Evolutionary conservation across 1,140 invertebrate genomes (phyloP).

Genomic region (Nephila pilipes): DNA sequence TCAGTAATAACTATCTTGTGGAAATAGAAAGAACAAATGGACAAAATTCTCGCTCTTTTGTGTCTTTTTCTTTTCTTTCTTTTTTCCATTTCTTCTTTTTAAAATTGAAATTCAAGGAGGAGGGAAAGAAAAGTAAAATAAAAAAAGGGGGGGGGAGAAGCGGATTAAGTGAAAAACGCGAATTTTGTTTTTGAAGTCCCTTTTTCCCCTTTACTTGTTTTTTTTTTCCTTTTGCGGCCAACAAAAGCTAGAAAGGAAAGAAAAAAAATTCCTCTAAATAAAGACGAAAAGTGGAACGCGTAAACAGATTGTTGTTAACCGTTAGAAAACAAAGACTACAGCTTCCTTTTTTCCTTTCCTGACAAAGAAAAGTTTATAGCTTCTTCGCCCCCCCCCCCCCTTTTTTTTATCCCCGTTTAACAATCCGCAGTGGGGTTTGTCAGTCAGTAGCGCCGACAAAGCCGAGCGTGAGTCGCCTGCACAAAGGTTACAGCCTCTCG

Average conservation of each 20-base stretch:
- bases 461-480: background rate
- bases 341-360: background rate
- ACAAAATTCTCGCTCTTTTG: background rate
- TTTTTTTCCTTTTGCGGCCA: background rate
- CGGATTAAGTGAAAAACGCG: background rate
- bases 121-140: background rate
- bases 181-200: background rate
- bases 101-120: background rate
- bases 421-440: constrained; percentile 41
- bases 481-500: background rate
- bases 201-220: background rate
- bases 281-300: constrained; percentile 10
- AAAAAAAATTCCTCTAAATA: background rate
- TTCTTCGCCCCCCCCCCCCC: background rate
- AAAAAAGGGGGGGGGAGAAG: too few species aligned
- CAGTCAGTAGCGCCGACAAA: constrained; percentile 12
- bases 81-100: background rate
- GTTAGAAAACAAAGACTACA: constrained; percentile 25
- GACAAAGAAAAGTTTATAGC: constrained; percentile 23
- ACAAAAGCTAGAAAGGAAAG: background rate
- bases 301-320: constrained; percentile 50
- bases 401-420: background rate
- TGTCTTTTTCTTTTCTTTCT: background rate
- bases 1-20: background rate
- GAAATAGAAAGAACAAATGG: background rate